phyloP scores from a whole-genome alignment of 2,888 invertebrate genomes.

The Hofmannophila pseudospretella region DNA sequence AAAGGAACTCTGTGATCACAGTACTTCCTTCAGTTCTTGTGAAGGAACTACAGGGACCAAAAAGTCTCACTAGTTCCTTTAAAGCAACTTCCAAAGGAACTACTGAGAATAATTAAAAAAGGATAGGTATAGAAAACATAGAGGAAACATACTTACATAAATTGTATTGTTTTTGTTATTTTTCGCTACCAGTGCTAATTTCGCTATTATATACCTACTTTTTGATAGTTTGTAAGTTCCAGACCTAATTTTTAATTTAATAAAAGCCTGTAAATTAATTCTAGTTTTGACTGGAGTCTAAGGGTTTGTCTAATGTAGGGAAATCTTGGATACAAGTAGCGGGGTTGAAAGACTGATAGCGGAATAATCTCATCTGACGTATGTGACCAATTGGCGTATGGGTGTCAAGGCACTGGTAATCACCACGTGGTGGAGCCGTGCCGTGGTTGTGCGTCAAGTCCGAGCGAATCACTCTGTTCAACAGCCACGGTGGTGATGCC shows the following conservation, averaged over 20 bases:
- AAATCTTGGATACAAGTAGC: conserved; percentile 55
- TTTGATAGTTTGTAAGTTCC: conserved; percentile 9
- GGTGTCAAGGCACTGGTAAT: conserved; percentile 65
- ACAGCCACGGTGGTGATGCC: conserved; percentile 51
- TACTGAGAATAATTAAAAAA: no score
- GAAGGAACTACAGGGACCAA: no score
- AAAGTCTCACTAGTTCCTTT: no score
- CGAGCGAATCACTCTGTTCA: conserved; percentile 66
- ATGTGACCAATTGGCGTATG: conserved; percentile 69
- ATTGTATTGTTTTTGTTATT: not conserved
- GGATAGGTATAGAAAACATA: no score
- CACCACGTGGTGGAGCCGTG: conserved; percentile 61
- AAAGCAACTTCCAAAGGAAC: no score
- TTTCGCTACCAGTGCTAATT: not conserved
- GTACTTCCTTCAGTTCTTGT: no score
- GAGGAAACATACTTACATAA: no score
- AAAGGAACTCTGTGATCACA: no score
- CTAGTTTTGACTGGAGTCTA: conserved; percentile 26
- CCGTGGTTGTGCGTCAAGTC: conserved; percentile 65
- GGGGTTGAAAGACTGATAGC: conserved; percentile 62
- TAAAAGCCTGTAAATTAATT: conserved; percentile 32
- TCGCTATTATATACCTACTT: no score
- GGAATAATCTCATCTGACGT: conserved; percentile 50
- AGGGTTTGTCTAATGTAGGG: conserved; percentile 28
- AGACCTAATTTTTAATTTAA: conserved; percentile 9